Evolutionary conservation across 2,888 invertebrate genomes (phyloP).

Genomic region (Sacculina carcini): DNA sequence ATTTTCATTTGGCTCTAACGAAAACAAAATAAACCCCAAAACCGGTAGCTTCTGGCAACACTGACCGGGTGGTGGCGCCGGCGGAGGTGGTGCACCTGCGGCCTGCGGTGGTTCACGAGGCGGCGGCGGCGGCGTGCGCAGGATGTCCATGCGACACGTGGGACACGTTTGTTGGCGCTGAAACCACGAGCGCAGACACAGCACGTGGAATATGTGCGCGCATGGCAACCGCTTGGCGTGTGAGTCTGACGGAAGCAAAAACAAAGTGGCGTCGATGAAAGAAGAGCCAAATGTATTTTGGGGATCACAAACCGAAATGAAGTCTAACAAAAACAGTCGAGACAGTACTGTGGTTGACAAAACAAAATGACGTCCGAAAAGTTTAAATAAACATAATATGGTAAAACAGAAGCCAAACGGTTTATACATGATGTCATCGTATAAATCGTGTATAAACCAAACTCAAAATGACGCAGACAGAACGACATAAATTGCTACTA

Average conservation of each 20-base stretch:
- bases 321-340: too few species aligned
- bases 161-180: constrained; percentile 99
- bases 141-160: constrained; percentile 76
- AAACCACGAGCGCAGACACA: constrained; percentile 94
- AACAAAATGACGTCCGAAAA: too few species aligned
- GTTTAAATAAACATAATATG: too few species aligned
- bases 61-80: constrained; percentile 10
- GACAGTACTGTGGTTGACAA: too few species aligned
- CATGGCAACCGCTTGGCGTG: constrained; percentile 90
- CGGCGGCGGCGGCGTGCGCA: constrained; percentile 21
- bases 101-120: constrained; percentile 2
- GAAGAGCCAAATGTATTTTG: neutral
- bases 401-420: too few species aligned
- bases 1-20: too few species aligned
- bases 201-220: constrained; percentile 96
- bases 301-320: neutral
- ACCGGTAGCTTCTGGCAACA: neutral
- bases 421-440: too few species aligned
- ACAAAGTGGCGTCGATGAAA: neutral
- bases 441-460: too few species aligned
- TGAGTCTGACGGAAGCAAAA: constrained; percentile 16
- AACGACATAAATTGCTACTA: too few species aligned
- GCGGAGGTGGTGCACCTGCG: constrained; percentile 11
- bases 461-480: too few species aligned
- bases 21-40: too few species aligned